phyloP scores from a whole-genome alignment of 2,797 vertebrate genomes.

The Acanthopagrus latus region DNA sequence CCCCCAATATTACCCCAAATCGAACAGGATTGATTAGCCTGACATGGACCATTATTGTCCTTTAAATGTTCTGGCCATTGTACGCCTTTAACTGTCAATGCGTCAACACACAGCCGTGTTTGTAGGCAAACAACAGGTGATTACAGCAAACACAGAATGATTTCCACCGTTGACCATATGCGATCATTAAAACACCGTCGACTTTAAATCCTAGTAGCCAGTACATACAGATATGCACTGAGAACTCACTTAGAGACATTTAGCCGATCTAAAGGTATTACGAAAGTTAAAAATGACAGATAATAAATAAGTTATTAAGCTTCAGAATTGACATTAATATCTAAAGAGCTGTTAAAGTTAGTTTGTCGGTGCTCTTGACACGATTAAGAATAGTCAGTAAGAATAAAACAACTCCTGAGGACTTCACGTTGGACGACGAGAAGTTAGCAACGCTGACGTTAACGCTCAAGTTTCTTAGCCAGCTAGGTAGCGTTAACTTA shows the following conservation, averaged over 20 bases:
- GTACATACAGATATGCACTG: neutral
- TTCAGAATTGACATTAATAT: neutral
- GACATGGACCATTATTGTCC: neutral
- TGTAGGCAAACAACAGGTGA: conserved; percentile 65
- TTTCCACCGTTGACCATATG: neutral
- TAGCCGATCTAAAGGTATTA: fast-evolving
- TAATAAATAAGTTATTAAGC: fast-evolving
- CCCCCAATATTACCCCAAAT: neutral
- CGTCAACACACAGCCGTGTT: conserved; percentile 37
- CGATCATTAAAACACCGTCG: neutral
- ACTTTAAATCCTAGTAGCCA: neutral
- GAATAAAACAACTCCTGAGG: neutral
- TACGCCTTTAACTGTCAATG: conserved; percentile 7
- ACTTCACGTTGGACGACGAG: neutral
- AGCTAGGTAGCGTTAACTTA: conserved; percentile 20
- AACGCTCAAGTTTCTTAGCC: conserved; percentile 33
- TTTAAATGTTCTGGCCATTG: neutral
- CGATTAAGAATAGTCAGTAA: neutral
- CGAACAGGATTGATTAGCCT: neutral
- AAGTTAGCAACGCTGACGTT: neutral
- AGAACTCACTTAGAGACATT: neutral
- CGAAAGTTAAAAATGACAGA: neutral
- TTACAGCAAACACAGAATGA: conserved; percentile 34
- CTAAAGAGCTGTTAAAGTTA: conserved; percentile 2
- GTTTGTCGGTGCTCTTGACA: neutral